These are phyloP conservation scores for Drosophila picticornis DNA, from an alignment of 2,888 invertebrate species.

Conservation along the genomic window DNA sequence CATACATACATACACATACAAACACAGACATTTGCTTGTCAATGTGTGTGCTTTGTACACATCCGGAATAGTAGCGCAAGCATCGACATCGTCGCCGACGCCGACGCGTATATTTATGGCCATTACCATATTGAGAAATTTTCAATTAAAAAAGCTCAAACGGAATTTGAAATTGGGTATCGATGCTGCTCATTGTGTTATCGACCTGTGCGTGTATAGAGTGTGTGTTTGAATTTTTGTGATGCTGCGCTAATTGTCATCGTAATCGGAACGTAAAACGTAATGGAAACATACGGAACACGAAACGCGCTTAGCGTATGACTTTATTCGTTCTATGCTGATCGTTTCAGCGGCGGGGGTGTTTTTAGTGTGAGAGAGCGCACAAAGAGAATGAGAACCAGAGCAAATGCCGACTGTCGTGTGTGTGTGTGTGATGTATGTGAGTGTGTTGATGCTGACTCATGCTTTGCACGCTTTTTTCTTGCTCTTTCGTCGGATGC, in stretches of 20 bases:
- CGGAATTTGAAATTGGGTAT: slow-evolving; percentile 6
- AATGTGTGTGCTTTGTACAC: slow-evolving; percentile 69
- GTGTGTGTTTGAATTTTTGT: not conserved
- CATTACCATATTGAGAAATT: slow-evolving; percentile 82
- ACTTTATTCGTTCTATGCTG: slow-evolving; percentile 19
- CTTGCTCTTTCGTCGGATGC: not conserved
- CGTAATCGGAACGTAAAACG: slow-evolving; percentile 29
- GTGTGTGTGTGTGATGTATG: not conserved
- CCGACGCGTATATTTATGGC: slow-evolving; percentile 70
- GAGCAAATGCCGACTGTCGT: slow-evolving; percentile 16
- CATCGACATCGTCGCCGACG: slow-evolving; percentile 39
- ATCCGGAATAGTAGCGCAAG: slow-evolving; percentile 77
- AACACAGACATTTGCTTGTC: slow-evolving; percentile 44
- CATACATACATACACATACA: slow-evolving; percentile 18
- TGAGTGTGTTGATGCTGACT: slow-evolving; percentile 45
- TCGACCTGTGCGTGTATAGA: slow-evolving; percentile 8
- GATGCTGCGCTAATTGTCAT: slow-evolving; percentile 25
- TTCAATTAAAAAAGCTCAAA: slow-evolving; percentile 68
- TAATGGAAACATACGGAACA: slow-evolving; percentile 10
- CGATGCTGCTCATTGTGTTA: slow-evolving; percentile 5
- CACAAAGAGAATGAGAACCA: slow-evolving; percentile 22
- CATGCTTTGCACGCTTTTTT: slow-evolving; percentile 16
- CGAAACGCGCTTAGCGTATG: slow-evolving; percentile 1
- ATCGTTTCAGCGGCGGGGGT: slow-evolving; percentile 47
- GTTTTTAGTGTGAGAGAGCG: slow-evolving; percentile 22